Conservation (phyloP, 2,888 invertebrate genomes). For the Phengaris alcon region DNA sequence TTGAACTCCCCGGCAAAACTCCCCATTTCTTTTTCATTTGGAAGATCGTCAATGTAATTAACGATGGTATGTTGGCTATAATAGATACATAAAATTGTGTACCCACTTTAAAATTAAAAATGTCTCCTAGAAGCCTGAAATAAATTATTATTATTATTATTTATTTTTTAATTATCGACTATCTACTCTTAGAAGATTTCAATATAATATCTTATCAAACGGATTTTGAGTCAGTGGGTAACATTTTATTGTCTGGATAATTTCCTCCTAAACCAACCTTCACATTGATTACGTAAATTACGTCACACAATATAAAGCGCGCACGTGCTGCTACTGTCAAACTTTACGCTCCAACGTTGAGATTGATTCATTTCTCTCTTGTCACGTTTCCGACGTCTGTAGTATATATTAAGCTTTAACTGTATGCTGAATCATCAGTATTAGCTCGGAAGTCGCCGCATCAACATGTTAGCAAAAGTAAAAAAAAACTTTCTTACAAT, state of each 20-base stretch:
- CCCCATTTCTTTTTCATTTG: no score
- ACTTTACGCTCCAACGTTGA: conserved; percentile 65
- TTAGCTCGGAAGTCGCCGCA: conserved; percentile 71
- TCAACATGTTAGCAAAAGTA: conserved; percentile 72
- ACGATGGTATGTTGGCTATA: no score
- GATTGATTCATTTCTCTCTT: conserved; percentile 75
- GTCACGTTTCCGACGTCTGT: conserved; percentile 77
- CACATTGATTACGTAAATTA: conserved; percentile 77
- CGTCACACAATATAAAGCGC: conserved; percentile 57
- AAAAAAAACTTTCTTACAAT: conserved; percentile 26
- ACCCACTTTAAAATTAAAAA: no score
- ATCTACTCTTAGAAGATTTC: no score
- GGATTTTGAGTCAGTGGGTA: not conserved
- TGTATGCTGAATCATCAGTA: conserved; percentile 76
- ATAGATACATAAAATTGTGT: no score
- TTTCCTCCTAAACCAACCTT: conserved; percentile 53
- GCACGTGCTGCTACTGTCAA: conserved; percentile 60
- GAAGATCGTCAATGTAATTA: no score
- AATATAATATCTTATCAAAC: no score
- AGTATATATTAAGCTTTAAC: conserved; percentile 77
- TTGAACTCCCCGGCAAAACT: no score
- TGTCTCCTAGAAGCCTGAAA: no score
- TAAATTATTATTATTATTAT: no score
- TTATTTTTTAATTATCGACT: no score
- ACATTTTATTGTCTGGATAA: not conserved